These are phyloP conservation scores for Yponomeuta evonymella DNA, from an alignment of 2,888 invertebrate genomes.

Conservation along the genomic window DNA sequence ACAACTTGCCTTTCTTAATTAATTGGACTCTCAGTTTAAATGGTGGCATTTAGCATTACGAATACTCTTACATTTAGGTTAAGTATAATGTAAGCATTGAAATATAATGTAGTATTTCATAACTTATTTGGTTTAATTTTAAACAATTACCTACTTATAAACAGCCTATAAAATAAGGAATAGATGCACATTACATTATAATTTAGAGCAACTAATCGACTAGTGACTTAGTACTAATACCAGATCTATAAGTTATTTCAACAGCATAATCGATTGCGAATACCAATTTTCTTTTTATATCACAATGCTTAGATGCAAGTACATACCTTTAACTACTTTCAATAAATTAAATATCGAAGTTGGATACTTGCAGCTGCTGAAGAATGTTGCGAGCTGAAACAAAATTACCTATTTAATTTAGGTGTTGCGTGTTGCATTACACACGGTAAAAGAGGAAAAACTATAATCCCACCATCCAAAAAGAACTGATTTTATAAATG, in stretches of 20 bases:
- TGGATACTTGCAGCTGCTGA: conserved; percentile 88
- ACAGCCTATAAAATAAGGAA: not conserved
- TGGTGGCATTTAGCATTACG: not conserved
- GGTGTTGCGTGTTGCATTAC: not conserved
- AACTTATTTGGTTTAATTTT: not conserved
- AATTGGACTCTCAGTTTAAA: conserved; percentile 35
- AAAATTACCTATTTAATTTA: conserved; percentile 19
- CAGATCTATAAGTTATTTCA: not conserved
- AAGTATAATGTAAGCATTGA: not conserved
- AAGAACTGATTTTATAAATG: too few species aligned
- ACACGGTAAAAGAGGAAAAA: not conserved
- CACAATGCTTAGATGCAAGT: not conserved
- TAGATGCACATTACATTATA: not conserved
- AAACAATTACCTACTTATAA: not conserved
- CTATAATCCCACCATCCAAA: too few species aligned
- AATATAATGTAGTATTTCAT: not conserved
- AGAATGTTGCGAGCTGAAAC: conserved; percentile 86
- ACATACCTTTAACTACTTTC: not conserved
- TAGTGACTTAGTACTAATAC: not conserved
- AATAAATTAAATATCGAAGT: conserved; percentile 78
- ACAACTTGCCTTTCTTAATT: conserved; percentile 67
- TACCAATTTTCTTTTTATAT: not conserved
- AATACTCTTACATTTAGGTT: not conserved
- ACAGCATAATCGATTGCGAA: conserved; percentile 6
- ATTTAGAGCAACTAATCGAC: not conserved